Conservation (phyloP, 2,888 invertebrate species). For the Nebria salina region DNA sequence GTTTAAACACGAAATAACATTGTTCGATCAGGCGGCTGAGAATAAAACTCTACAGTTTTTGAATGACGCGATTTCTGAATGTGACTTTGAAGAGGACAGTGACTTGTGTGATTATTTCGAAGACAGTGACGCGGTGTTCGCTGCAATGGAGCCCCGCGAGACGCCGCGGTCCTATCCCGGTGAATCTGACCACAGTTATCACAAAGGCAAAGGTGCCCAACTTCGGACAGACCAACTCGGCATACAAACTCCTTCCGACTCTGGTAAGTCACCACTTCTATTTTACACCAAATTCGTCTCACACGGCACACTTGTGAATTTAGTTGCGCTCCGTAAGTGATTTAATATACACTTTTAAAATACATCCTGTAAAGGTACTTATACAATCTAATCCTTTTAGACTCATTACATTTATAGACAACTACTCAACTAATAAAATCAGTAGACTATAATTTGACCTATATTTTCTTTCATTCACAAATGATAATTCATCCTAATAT, state of each 20-base stretch:
- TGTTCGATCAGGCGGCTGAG: slow-evolving; percentile 32
- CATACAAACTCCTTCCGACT: slow-evolving; percentile 90
- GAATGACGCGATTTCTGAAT: slow-evolving; percentile 56
- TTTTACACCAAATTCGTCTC: no score
- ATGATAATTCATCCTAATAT: neutral
- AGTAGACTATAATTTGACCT: neutral
- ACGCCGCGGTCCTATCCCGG: slow-evolving; percentile 57
- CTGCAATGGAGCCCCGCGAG: slow-evolving; percentile 55
- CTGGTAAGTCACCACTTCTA: slow-evolving; percentile 72
- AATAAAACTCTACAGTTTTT: slow-evolving; percentile 54
- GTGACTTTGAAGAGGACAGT: slow-evolving; percentile 56
- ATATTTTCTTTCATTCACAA: neutral
- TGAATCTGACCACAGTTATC: slow-evolving; percentile 74
- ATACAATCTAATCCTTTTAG: no score
- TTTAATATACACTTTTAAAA: no score
- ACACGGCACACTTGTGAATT: neutral
- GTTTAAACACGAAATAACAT: slow-evolving; percentile 42
- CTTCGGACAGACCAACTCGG: slow-evolving; percentile 75
- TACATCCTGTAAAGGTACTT: no score
- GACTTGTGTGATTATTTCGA: slow-evolving; percentile 59
- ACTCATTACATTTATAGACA: no score
- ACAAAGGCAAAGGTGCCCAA: slow-evolving; percentile 67
- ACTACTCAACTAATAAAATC: no score
- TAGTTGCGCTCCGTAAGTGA: neutral
- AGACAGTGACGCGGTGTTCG: slow-evolving; percentile 53